phyloP scores from a whole-genome alignment of 2,888 invertebrate species.

The Cecidostiba fungosa region DNA sequence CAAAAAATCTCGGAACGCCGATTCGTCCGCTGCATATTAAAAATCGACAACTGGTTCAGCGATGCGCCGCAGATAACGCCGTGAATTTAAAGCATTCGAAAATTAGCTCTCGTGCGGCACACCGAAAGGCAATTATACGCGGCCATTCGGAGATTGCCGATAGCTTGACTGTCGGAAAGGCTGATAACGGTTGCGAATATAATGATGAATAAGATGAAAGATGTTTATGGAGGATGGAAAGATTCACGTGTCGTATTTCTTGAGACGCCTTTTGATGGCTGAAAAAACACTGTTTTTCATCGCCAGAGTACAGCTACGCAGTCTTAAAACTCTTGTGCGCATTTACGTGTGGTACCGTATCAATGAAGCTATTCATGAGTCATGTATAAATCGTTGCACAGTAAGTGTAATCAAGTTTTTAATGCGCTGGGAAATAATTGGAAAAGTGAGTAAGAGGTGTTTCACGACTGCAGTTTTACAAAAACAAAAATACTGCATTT shows the following conservation, averaged over 20 bases:
- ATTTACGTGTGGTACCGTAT: neutral
- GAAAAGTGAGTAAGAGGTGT: neutral
- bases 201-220: neutral
- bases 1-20: neutral
- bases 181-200: neutral
- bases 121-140: neutral
- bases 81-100: neutral
- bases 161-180: neutral
- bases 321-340: neutral
- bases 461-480: neutral
- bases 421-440: neutral
- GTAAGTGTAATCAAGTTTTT: neutral
- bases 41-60: neutral
- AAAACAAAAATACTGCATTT: neutral
- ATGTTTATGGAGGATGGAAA: neutral
- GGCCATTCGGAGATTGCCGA: neutral
- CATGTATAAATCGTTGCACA: neutral
- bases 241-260: neutral
- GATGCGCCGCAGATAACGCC: neutral
- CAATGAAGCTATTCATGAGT: neutral
- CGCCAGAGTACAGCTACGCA: neutral
- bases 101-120: neutral
- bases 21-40: neutral
- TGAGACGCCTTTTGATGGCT: neutral
- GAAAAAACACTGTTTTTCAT: too few species aligned